Conservation (phyloP, 2,888 invertebrate species). For the Lysandra bellargus region DNA sequence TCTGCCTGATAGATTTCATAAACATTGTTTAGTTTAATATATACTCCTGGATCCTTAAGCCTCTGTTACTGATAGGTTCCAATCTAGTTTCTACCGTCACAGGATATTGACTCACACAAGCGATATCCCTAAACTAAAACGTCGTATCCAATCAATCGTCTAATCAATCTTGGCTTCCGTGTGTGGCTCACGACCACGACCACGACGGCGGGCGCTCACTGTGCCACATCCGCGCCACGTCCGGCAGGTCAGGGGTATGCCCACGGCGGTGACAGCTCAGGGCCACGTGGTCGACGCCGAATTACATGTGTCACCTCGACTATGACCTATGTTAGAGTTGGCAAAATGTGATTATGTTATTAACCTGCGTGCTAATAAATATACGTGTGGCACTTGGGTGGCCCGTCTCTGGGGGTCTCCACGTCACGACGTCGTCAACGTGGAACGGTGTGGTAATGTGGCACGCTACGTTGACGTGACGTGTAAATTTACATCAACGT, state of each 20-base stretch:
- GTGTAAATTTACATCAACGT: too few species aligned
- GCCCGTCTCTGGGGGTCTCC: too few species aligned
- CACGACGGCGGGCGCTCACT: background rate
- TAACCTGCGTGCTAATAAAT: too few species aligned
- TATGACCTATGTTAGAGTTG: background rate
- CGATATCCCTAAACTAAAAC: background rate
- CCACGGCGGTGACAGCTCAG: background rate
- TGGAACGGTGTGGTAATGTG: too few species aligned
- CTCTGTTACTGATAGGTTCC: background rate
- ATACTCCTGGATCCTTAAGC: too few species aligned
- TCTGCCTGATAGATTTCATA: too few species aligned
- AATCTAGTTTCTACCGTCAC: background rate
- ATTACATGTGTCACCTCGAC: background rate
- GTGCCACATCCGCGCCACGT: background rate
- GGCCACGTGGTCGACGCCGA: background rate
- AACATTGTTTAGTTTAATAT: too few species aligned
- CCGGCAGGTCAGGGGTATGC: constrained; percentile 17
- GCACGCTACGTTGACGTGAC: too few species aligned
- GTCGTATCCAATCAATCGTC: background rate
- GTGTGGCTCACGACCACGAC: background rate
- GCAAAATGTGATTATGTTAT: background rate
- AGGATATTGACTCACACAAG: background rate
- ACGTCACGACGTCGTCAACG: too few species aligned
- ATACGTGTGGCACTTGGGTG: too few species aligned
- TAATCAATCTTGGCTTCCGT: constrained; percentile 5